Evolutionary conservation across 2,888 invertebrate genomes (phyloP).

Genomic region (Lysandra bellargus): DNA sequence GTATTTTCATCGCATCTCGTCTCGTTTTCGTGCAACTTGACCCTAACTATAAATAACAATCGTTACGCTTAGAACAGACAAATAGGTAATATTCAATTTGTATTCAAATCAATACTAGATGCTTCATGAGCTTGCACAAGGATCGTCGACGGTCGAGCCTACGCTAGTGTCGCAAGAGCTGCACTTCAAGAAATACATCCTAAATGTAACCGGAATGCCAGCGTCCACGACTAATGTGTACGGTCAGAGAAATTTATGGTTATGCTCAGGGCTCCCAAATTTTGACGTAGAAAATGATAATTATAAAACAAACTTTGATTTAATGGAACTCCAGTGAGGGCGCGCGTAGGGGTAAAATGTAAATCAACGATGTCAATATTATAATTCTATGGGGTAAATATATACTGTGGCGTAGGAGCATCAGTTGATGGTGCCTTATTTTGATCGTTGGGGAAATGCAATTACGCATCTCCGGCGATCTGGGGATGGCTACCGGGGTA

Average conservation of each 20-base stretch:
- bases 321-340: too few species aligned
- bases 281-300: not conserved
- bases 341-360: too few species aligned
- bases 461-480: too few species aligned
- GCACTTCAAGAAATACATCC: not conserved
- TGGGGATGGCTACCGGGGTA: too few species aligned
- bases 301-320: not conserved
- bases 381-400: too few species aligned
- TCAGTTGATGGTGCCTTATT: too few species aligned
- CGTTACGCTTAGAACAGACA: not conserved
- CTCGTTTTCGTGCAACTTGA: not conserved
- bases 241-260: not conserved
- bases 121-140: not conserved
- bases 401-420: too few species aligned
- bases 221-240: not conserved
- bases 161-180: not conserved
- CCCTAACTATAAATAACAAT: not conserved
- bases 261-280: not conserved
- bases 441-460: too few species aligned
- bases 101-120: not conserved
- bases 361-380: too few species aligned
- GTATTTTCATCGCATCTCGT: too few species aligned
- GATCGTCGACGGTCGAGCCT: not conserved
- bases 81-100: not conserved
- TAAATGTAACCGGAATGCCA: conserved; percentile 21